These are phyloP conservation scores for Elymnias hypermnestra DNA, from an alignment of 1,140 invertebrate genomes.

Conservation along the genomic window DNA sequence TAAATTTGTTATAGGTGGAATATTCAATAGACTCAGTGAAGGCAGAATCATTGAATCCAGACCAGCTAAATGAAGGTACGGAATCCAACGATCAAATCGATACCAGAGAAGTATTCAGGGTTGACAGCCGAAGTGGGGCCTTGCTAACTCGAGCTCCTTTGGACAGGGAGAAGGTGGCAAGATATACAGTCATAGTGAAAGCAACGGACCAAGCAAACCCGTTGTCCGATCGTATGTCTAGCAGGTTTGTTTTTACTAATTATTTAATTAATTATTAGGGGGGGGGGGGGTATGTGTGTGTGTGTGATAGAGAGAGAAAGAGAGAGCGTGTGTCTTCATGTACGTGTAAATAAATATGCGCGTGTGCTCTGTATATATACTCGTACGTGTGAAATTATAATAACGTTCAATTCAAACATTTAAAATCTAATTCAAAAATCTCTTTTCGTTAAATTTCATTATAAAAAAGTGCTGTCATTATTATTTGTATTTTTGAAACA, in stretches of 20 bases:
- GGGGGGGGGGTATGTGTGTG: too few species aligned
- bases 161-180: conserved; percentile 91
- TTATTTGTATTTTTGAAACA: too few species aligned
- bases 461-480: too few species aligned
- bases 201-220: conserved; percentile 90
- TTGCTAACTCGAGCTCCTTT: conserved; percentile 88
- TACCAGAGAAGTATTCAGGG: conserved; percentile 82
- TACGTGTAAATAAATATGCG: too few species aligned
- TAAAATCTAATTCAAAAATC: too few species aligned
- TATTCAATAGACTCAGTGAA: conserved; percentile 85
- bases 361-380: too few species aligned
- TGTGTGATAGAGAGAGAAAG: too few species aligned
- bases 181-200: conserved; percentile 90
- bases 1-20: conserved; percentile 79
- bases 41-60: conserved; percentile 69
- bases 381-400: too few species aligned
- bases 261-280: too few species aligned
- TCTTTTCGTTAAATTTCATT: too few species aligned
- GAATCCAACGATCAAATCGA: conserved; percentile 35
- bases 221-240: conserved; percentile 81
- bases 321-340: too few species aligned
- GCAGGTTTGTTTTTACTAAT: conserved; percentile 78
- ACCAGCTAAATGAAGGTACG: conserved; percentile 63
- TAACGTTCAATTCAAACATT: too few species aligned
- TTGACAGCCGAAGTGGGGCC: conserved; percentile 89